These are phyloP conservation scores for Drosophila formosana DNA, from an alignment of 2,888 invertebrate species.

Conservation along the genomic window DNA sequence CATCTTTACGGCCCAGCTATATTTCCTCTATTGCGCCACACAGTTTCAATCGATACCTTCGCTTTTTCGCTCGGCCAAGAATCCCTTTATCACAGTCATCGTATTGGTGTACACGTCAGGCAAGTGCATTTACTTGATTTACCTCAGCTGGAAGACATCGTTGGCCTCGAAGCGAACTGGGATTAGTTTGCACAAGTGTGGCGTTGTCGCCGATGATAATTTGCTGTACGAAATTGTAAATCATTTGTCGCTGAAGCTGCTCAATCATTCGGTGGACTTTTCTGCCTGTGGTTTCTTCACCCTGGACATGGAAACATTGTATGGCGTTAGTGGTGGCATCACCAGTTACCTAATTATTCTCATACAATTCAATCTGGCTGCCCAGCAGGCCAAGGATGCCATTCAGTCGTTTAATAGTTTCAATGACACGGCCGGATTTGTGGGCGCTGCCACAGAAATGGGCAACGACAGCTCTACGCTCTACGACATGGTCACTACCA, in stretches of 20 bases:
- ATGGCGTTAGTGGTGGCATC: slow-evolving; percentile 84
- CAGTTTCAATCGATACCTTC: slow-evolving; percentile 83
- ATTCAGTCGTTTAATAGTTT: slow-evolving; percentile 63
- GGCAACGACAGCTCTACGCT: slow-evolving; percentile 54
- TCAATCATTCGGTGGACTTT: slow-evolving; percentile 85
- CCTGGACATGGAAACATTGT: slow-evolving; percentile 85
- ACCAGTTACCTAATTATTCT: slow-evolving; percentile 85
- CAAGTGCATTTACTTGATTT: slow-evolving; percentile 84
- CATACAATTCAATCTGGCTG: slow-evolving; percentile 85
- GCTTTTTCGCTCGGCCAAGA: slow-evolving; percentile 84
- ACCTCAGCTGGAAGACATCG: slow-evolving; percentile 85
- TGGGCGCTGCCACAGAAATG: slow-evolving; percentile 64
- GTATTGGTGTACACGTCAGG: slow-evolving; percentile 83
- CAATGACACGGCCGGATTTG: slow-evolving; percentile 69
- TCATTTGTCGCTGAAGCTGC: slow-evolving; percentile 84
- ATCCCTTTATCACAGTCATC: slow-evolving; percentile 78
- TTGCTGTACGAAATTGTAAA: slow-evolving; percentile 85
- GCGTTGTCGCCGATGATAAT: slow-evolving; percentile 84
- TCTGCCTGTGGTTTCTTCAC: slow-evolving; percentile 85
- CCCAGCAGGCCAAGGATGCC: slow-evolving; percentile 83
- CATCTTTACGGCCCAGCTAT: slow-evolving; percentile 84
- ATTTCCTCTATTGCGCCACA: slow-evolving; percentile 84
- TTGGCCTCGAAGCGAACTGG: slow-evolving; percentile 84
- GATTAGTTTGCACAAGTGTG: slow-evolving; percentile 84
- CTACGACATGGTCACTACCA: slow-evolving; percentile 53